Evolutionary conservation across 1,140 invertebrate genomes (phyloP), one percentile per base, ranked within the genome.

Genomic region (Apocrypta bakeri): DNA sequence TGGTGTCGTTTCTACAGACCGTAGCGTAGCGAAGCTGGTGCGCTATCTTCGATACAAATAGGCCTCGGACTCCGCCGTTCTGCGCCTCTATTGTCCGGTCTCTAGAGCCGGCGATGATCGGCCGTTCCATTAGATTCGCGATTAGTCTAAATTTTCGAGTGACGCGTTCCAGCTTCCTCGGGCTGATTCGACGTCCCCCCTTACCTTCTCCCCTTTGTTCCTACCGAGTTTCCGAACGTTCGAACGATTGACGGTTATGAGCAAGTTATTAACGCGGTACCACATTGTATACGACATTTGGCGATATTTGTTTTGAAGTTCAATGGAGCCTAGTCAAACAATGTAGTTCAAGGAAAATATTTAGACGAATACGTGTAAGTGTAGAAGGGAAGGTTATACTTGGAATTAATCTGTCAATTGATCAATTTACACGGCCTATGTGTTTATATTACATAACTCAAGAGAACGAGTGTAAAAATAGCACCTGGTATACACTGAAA

Each of bases 51-150:
- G 71, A 68, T 79, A 31, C 48, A 40, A 76, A 79, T 82, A 79
- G 74, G 69, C 75, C 68, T 68, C 69, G 40, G 64, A 75, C 40
- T 42, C 33, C n/a, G 8, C 69, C 17, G 37, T 74, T 42, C 56
- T 14, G 71, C 40, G 24, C 37, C 29, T 11, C 40, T 33, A 82
- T 82, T 82, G 81, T 82, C 48, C 74, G 25, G 8, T 21, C 48
- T 56, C 48, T 21, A 9, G 27, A 81, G 63, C 75, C 69, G 69
- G 72, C 29, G 48, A 72, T 78, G 64, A 42, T 33, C 29, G 76
- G 66, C 84, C 63, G 56, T 68, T 83, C 84, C 84, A 84, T 86
- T 87, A 85, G 78, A 68, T 76, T 68, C 68, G 42, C 72, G 68
- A 79, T 83, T 83, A 83, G 69, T 83, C 56, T 79, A 79, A 79